A percentile compares a stretch with the other conserved stretches of the same genome.
phyloP scores from a whole-genome alignment of 2,797 vertebrate species.

The Sebastes cheni region DNA sequence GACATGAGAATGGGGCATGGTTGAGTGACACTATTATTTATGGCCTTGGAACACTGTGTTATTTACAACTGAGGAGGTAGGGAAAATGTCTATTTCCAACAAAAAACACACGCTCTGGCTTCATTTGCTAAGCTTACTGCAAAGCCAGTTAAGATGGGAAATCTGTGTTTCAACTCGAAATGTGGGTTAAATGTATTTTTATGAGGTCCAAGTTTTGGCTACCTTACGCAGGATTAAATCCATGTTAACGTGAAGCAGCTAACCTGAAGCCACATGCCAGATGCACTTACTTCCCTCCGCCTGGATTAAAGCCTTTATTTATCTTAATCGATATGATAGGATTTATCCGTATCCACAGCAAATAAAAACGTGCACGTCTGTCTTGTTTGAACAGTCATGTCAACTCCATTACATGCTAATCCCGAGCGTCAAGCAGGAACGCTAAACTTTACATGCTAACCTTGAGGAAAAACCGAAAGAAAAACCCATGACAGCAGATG shows the following conservation, averaged over 20 bases:
- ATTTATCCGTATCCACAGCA: constrained; percentile 24
- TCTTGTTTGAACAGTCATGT: constrained; percentile 40
- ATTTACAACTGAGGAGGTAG: constrained; percentile 73
- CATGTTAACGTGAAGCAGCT: constrained; percentile 35
- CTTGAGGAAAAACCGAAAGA: constrained; percentile 31
- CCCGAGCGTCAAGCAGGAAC: constrained; percentile 27
- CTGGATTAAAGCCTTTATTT: constrained; percentile 30
- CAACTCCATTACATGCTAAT: constrained; percentile 48
- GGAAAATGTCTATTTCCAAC: constrained; percentile 71
- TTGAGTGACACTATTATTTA: constrained; percentile 79
- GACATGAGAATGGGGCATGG: constrained; percentile 78
- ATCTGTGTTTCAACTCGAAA: constrained; percentile 58
- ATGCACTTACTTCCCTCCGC: constrained; percentile 37
- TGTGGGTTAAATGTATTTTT: constrained; percentile 47
- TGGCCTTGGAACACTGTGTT: constrained; percentile 61
- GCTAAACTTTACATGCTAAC: constrained; percentile 59
- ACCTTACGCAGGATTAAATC: constrained; percentile 24
- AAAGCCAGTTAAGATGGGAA: constrained; percentile 61
- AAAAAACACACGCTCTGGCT: constrained; percentile 67
- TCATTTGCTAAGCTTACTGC: constrained; percentile 54
- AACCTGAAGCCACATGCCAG: constrained; percentile 45
- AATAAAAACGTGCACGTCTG: constrained; percentile 12
- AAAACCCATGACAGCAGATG: constrained; percentile 72
- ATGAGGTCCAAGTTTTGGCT: constrained; percentile 47
- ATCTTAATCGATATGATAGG: constrained; percentile 23